Base-by-base conservation (phyloP, 2,797 vertebrate genomes). In the Neostethus bicornis region DNA sequence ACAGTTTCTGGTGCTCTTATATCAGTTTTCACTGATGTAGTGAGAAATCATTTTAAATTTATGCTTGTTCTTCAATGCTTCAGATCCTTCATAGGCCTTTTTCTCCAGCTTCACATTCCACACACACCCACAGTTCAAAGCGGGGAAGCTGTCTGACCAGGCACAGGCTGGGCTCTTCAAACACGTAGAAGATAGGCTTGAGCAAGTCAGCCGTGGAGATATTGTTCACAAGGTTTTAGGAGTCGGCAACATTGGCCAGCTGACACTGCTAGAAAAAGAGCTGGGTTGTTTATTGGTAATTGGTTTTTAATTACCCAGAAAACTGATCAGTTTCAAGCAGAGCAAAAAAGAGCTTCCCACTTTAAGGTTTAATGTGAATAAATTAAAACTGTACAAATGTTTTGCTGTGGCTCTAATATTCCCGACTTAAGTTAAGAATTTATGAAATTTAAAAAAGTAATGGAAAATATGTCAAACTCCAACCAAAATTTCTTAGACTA, bases 51-150 rank as follows among this genome's bases (percentile, higher is more conserved):
- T 71, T 34, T 47, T 61, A 80, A 81, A 71, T 66, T 70, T 61
- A 46, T 14, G 51, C 54, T 72, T 60, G 66, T 72, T 79, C 38
- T 61, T 45, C 72, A 67, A 64, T 55, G 52, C 58, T 59, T 67
- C 59, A 34, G 51, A 73, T 39, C 38, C 62, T 50, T 68, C 42
- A 23, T 38, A 41, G 67, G 61, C 38, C 46, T 55, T 67, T 55
- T 66, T 75, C 55, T 72, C 63, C 21, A 58, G 51, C 17, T 46
- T 44, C 41, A 45, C 57, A 81, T 81, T 87, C 79, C 73, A 55
- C 61, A 52, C 46, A 70, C 50, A 16, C 75, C 77, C 67, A 77
- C 66, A 75, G 55, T 52, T 73, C 51, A 61, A 62, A 71, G 52
- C 39, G 32, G 64, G 54, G 41, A 72, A 47, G 70, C 56, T 45